These are phyloP conservation scores for Helleia helle DNA, from an alignment of 2,888 invertebrate species.

Conservation along the genomic window DNA sequence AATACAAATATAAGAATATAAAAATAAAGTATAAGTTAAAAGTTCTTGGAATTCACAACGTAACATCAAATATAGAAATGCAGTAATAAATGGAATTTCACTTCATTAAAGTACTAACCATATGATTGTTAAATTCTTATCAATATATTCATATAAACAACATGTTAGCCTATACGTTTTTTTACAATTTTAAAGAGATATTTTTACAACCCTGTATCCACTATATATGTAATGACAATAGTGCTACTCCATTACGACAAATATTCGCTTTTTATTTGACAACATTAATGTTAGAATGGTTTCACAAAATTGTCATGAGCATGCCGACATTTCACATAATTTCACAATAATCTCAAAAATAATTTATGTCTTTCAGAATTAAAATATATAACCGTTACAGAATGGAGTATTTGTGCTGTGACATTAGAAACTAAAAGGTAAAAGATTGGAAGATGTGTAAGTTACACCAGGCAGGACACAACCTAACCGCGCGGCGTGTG, in stretches of 20 bases:
- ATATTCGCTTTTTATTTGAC: conserved; percentile 22
- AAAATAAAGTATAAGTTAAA: conserved; percentile 39
- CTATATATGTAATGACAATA: conserved; percentile 62
- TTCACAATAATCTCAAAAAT: conserved; percentile 19
- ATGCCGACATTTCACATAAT: conserved; percentile 21
- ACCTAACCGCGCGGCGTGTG: conserved; percentile 13
- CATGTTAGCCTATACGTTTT: conserved; percentile 56
- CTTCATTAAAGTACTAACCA: conserved; percentile 49
- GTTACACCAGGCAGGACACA: conserved; percentile 35
- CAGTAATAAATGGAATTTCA: conserved; percentile 48
- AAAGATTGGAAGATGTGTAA: conserved; percentile 9
- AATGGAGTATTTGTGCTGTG: not conserved
- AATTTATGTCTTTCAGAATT: conserved; percentile 6
- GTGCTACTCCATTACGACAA: conserved; percentile 42
- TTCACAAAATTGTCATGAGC: conserved; percentile 23
- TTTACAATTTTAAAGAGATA: conserved; percentile 66
- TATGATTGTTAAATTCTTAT: conserved; percentile 56
- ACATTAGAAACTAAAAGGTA: conserved; percentile 1
- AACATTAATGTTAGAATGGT: conserved; percentile 8
- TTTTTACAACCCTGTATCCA: conserved; percentile 74
- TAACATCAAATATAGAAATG: conserved; percentile 27
- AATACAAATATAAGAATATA: conserved; percentile 29
- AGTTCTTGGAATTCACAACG: conserved; percentile 22
- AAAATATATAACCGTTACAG: not conserved
- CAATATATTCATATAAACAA: conserved; percentile 68